Conservation (phyloP, 2,888 invertebrate species). For the Sepioteuthis lessoniana region DNA sequence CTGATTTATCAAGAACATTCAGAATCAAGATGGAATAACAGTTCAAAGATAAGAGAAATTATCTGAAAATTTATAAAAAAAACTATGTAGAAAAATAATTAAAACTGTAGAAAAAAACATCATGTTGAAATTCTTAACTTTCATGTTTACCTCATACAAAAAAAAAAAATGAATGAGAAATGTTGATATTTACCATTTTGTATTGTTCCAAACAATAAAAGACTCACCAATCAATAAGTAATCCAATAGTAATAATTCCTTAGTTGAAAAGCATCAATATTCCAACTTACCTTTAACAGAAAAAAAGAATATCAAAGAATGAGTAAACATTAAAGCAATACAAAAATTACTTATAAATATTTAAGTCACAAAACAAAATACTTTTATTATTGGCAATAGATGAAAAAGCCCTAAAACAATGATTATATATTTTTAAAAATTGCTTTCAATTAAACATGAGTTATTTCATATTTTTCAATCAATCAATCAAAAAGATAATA, state of each 20-base stretch:
- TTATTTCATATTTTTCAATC: no score
- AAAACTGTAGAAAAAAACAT: neutral
- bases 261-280: neutral
- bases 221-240: neutral
- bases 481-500: no score
- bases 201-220: neutral
- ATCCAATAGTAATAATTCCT: neutral
- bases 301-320: neutral
- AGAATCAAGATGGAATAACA: no score
- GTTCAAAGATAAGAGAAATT: neutral
- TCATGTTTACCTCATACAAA: neutral
- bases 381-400: neutral
- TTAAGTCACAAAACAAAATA: neutral
- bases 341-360: neutral
- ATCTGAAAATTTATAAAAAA: neutral
- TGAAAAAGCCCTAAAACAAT: neutral
- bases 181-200: neutral
- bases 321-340: neutral
- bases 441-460: no score
- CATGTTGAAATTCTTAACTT: neutral
- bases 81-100: neutral
- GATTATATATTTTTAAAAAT: no score
- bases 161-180: neutral
- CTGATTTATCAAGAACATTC: neutral
- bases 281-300: constrained; percentile 1